Evolutionary conservation across 2,888 invertebrate genomes (phyloP).

Genomic region (Lacanobia wlatinum): DNA sequence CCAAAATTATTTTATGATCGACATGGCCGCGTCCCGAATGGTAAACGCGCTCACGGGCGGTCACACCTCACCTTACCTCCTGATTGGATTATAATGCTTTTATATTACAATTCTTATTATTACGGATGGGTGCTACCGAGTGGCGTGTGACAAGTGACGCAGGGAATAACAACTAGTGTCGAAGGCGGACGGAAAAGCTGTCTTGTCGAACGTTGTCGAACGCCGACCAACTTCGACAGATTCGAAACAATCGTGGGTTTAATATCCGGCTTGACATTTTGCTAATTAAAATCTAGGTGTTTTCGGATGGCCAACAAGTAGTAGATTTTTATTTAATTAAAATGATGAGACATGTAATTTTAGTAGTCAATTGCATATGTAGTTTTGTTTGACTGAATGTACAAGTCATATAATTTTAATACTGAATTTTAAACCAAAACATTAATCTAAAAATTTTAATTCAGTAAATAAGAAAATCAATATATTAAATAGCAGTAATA

Average conservation of each 20-base stretch:
- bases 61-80: slow-evolving; percentile 84
- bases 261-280: slow-evolving; percentile 61
- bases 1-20: slow-evolving; percentile 88
- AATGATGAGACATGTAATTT: neutral
- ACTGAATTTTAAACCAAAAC: neutral
- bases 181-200: slow-evolving; percentile 71
- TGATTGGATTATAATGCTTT: slow-evolving; percentile 91
- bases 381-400: neutral
- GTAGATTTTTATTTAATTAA: neutral
- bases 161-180: slow-evolving; percentile 85
- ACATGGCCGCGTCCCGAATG: slow-evolving; percentile 82
- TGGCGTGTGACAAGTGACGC: slow-evolving; percentile 83
- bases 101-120: slow-evolving; percentile 90
- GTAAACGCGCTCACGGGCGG: slow-evolving; percentile 86
- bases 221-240: slow-evolving; percentile 50
- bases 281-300: slow-evolving; percentile 40
- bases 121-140: slow-evolving; percentile 85
- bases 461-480: neutral
- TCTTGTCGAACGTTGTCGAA: slow-evolving; percentile 64
- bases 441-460: neutral
- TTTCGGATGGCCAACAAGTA: neutral
- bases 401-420: too few species aligned
- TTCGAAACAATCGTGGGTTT: slow-evolving; percentile 60
- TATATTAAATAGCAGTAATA: neutral
- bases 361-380: too few species aligned